Base-by-base conservation (phyloP, 2,888 invertebrate species). In the Himalopsyche kuldschensis region DNA sequence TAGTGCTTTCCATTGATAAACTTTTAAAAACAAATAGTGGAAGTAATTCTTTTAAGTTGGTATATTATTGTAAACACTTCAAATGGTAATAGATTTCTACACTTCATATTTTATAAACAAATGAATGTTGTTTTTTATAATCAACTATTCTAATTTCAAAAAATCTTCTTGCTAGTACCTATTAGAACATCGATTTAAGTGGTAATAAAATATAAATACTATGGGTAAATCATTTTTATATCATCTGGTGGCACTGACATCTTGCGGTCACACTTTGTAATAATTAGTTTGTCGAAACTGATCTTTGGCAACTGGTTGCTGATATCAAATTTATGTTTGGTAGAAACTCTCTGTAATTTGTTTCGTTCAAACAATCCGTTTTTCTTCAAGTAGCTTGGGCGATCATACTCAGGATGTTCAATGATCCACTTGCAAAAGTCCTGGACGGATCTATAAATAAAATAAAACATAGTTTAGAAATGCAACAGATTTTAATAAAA, bases 361-460 rank as follows among this genome's bases (percentile, higher is more conserved):
- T 89, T 89, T 0, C 89, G 87, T 85, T 92, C 90, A 85, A 93
- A 90, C 90, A 93, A 91, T 31, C 93, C 93, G n/a, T 90, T 88
- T 78, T 92, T 91, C 80, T 87, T 89, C 48, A 94, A 89, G 87
- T 92, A 94, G 3, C 91, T 91, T 1, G 94, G 93, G 3, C 92
- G 90, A 24, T 90, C 89, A 83, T 92, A 88, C 82, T 93, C 91
- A 0, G 93, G 93, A 87, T 93, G 92, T 1, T 92, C 90, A 47
- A 91, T 90, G 89, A 93, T 91, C 91, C 93, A 92, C 81, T 92
- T 91, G 85, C 92, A 92, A 86, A 92, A 94, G 81, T 92, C 93
- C 87, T 91, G 91, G 0, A 93, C 93, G 79, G 93, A 93, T 87
- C 93, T 93, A 88, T 5, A 88, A 86, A 8, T 10, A 78, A 35